These are phyloP conservation scores for Tetraneura akinire DNA, from an alignment of 1,140 invertebrate species.

Conservation along the genomic window DNA sequence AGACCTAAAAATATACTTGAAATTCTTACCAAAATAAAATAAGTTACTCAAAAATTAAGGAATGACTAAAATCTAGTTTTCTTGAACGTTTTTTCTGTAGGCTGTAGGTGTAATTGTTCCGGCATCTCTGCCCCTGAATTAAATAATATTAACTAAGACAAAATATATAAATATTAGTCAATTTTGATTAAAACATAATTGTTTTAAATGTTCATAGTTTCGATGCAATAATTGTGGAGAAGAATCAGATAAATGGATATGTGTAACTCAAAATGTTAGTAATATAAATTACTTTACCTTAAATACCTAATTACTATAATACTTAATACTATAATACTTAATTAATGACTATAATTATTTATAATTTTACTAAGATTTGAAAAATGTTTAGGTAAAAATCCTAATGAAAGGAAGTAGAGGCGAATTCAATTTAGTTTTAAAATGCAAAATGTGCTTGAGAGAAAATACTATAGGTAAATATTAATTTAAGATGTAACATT, in stretches of 20 bases:
- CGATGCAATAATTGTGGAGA: conserved; percentile 42
- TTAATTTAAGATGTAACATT: not conserved
- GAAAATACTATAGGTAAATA: conserved; percentile 23
- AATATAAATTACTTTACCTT: not conserved
- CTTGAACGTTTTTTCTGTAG: no score
- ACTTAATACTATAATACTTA: not conserved
- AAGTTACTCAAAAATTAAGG: no score
- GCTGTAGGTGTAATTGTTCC: no score
- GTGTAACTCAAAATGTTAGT: conserved; percentile 30
- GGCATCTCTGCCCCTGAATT: no score
- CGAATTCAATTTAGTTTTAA: conserved; percentile 25
- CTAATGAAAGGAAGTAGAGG: conserved; percentile 41
- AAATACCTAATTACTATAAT: not conserved
- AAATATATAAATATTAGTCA: no score
- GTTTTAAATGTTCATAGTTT: conserved; percentile 9
- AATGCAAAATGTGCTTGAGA: conserved; percentile 46
- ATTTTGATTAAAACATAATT: no score
- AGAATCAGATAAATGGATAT: conserved; percentile 43
- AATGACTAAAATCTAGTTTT: no score
- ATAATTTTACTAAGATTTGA: not conserved
- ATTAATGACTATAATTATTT: no score
- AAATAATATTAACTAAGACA: no score
- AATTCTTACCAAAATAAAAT: no score
- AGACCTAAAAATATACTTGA: no score
- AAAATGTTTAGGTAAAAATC: conserved; percentile 27